Percentiles rank a stretch among this genome's conserved stretches.
Evolutionary conservation across 2,113 vertebrate genomes (phyloP).

Genomic region (Calonectris borealis): DNA sequence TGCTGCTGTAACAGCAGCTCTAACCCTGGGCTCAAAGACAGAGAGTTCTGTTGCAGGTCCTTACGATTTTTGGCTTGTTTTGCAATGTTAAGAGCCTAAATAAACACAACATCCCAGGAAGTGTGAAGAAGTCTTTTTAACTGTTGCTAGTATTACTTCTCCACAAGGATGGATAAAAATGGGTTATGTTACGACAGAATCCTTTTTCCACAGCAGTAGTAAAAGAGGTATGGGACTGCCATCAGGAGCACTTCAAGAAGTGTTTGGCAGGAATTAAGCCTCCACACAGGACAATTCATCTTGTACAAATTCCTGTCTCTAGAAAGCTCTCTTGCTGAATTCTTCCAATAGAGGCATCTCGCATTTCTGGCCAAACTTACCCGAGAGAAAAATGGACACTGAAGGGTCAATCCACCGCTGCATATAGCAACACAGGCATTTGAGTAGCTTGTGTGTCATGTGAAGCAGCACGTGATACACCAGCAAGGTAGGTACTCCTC

Average conservation of each 20-base stretch:
- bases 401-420: not conserved
- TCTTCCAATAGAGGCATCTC: not conserved
- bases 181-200: not conserved
- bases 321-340: not conserved
- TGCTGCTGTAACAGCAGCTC: not conserved
- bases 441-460: not conserved
- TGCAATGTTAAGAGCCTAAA: not conserved
- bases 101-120: not conserved
- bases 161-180: not conserved
- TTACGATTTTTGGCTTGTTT: not conserved
- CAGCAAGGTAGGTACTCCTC: not conserved
- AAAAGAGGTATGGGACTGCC: not conserved
- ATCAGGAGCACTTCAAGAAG: not conserved
- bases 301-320: not conserved
- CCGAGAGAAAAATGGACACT: not conserved
- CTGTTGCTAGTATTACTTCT: not conserved
- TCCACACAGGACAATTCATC: not conserved
- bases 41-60: not conserved
- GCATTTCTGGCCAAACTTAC: not conserved
- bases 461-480: not conserved
- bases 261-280: not conserved
- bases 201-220: not conserved
- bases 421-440: not conserved
- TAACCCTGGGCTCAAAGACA: not conserved
- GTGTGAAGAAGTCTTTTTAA: not conserved